A percentile compares a stretch with the other conserved stretches of the same genome.
These are phyloP conservation scores for Acropternis orthonyx DNA, from an alignment of 2,797 vertebrate genomes.

Conservation along the genomic window DNA sequence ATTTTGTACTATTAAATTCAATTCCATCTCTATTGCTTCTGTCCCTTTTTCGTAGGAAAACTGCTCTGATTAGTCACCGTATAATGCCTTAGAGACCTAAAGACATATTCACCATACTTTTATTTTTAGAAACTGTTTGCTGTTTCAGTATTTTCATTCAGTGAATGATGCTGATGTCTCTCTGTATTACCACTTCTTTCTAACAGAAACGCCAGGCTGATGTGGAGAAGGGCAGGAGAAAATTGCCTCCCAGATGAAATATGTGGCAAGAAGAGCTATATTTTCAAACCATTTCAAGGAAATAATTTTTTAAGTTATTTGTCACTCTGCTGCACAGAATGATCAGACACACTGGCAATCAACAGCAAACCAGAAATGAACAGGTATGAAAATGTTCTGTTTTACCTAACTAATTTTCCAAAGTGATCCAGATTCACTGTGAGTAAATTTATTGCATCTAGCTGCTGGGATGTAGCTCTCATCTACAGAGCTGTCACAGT, in stretches of 20 bases:
- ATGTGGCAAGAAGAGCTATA: not conserved
- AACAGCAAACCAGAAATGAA: not conserved
- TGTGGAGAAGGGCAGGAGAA: slow-evolving; percentile 26
- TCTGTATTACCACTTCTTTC: slow-evolving; percentile 54
- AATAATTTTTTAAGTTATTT: slow-evolving; percentile 50
- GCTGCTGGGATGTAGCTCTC: not conserved
- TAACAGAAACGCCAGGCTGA: slow-evolving; percentile 33
- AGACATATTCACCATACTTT: slow-evolving; percentile 55
- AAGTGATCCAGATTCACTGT: not conserved
- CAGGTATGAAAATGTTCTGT: slow-evolving; percentile 15
- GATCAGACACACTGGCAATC: slow-evolving; percentile 13
- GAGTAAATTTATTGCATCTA: not conserved
- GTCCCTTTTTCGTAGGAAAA: slow-evolving; percentile 29
- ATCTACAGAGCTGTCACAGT: slow-evolving; percentile 15
- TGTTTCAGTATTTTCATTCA: slow-evolving; percentile 60
- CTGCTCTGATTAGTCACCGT: slow-evolving; percentile 57
- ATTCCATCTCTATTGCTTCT: slow-evolving; percentile 64
- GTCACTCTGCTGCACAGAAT: slow-evolving; percentile 6
- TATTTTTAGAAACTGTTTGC: slow-evolving; percentile 69
- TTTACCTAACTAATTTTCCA: slow-evolving; percentile 14
- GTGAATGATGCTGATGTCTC: slow-evolving; percentile 66
- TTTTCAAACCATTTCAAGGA: slow-evolving; percentile 33
- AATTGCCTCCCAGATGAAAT: slow-evolving; percentile 45
- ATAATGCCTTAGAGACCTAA: slow-evolving; percentile 59
- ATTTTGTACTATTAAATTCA: slow-evolving; percentile 66